Evolutionary conservation across 2,797 vertebrate genomes (phyloP).

Genomic region (Hirundo rustica): DNA sequence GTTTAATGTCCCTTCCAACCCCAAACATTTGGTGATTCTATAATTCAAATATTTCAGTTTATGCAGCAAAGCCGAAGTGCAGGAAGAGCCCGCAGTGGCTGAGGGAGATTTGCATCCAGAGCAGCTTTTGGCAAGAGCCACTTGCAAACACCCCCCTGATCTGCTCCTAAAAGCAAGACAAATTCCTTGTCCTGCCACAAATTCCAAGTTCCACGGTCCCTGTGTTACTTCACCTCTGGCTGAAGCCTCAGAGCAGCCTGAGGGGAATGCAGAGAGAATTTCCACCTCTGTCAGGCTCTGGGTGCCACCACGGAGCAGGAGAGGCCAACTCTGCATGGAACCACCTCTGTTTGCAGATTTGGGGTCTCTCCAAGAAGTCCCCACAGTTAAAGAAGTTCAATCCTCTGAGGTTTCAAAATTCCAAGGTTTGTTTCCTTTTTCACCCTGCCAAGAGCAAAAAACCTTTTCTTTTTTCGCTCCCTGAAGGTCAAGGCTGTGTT

Average conservation of each 20-base stretch:
- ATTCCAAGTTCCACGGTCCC: accelerated
- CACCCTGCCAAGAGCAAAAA: neutral
- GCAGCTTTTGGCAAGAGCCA: neutral
- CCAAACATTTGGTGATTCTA: neutral
- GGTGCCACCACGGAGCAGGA: neutral
- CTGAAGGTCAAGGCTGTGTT: slow-evolving; percentile 88
- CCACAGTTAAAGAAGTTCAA: accelerated
- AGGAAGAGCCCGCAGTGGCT: neutral
- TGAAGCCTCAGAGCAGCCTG: neutral
- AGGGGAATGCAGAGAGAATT: neutral
- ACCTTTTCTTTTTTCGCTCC: neutral
- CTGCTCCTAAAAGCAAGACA: neutral
- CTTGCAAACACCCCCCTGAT: neutral
- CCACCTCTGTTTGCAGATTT: neutral
- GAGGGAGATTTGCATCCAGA: neutral
- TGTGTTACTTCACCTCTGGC: neutral
- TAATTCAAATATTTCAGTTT: neutral
- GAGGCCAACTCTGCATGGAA: neutral
- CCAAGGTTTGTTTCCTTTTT: neutral
- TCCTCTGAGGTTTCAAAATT: neutral
- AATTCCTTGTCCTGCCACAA: neutral
- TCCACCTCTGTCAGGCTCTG: neutral
- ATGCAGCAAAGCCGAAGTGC: neutral
- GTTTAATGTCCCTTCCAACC: neutral
- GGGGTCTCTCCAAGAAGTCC: neutral